Evolutionary conservation across 2,888 invertebrate genomes (phyloP).

Genomic region (Dermolepida albohirtum): DNA sequence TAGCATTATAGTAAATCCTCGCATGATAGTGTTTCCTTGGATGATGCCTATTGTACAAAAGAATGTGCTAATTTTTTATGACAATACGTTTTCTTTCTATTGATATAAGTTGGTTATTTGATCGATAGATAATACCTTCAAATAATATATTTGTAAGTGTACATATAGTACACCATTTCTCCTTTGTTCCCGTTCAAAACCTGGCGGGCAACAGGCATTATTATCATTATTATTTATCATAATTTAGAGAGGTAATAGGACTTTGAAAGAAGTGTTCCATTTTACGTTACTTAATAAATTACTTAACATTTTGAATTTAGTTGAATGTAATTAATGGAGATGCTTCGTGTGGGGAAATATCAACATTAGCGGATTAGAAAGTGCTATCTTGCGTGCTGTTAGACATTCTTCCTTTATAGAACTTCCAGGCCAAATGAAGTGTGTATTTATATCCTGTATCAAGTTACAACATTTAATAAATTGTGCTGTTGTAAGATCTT

Average conservation of each 20-base stretch:
- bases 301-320: not conserved
- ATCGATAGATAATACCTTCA: too few species aligned
- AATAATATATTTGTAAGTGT: too few species aligned
- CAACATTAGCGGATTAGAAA: conserved; percentile 28
- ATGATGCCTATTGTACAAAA: too few species aligned
- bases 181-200: too few species aligned
- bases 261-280: too few species aligned
- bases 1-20: too few species aligned
- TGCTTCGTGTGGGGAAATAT: conserved; percentile 16
- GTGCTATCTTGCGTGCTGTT: conserved; percentile 14
- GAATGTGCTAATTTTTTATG: too few species aligned
- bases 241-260: not conserved
- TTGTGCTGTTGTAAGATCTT: conserved; percentile 11
- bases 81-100: too few species aligned
- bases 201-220: not conserved
- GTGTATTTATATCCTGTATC: conserved; percentile 9
- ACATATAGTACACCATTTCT: too few species aligned
- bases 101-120: too few species aligned
- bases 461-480: conserved; percentile 9
- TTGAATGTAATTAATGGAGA: conserved; percentile 6
- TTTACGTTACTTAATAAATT: conserved; percentile 12
- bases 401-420: conserved; percentile 2
- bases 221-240: not conserved
- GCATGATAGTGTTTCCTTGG: too few species aligned
- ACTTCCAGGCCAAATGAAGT: conserved; percentile 11